phyloP scores from a whole-genome alignment of 2,113 vertebrate genomes.

The Choloepus hoffmanni region DNA sequence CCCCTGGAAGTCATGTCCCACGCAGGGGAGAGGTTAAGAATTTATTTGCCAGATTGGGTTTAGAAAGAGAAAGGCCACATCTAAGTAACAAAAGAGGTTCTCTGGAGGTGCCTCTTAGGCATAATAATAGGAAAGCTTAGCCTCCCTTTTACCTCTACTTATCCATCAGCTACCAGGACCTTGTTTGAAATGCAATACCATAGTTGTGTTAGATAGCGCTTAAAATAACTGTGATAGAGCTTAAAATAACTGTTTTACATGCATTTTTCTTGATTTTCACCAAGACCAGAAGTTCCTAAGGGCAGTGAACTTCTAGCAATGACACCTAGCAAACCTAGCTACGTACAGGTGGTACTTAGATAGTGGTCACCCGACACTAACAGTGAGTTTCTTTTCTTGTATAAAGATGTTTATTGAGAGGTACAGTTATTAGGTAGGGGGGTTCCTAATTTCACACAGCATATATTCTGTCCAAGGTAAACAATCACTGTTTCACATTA shows the following conservation, averaged over 20 bases:
- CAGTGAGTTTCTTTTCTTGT: background rate
- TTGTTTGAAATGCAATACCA: background rate
- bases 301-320: background rate
- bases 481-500: no score
- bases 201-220: background rate
- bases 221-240: background rate
- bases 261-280: slow-evolving; percentile 37
- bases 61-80: no score
- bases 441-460: no score
- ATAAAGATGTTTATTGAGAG: background rate
- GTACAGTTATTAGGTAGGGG: background rate
- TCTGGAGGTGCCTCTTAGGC: no score
- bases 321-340: background rate
- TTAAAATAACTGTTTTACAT: background rate
- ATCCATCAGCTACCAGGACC: background rate
- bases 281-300: background rate
- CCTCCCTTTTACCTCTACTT: no score
- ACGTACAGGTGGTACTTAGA: background rate
- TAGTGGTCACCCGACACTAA: background rate
- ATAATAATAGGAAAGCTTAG: no score
- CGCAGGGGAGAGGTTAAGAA: no score
- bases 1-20: no score
- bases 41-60: no score
- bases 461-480: no score
- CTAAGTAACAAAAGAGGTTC: no score